Conservation (phyloP, 2,888 invertebrate genomes). For the Diarsia brunnea region DNA sequence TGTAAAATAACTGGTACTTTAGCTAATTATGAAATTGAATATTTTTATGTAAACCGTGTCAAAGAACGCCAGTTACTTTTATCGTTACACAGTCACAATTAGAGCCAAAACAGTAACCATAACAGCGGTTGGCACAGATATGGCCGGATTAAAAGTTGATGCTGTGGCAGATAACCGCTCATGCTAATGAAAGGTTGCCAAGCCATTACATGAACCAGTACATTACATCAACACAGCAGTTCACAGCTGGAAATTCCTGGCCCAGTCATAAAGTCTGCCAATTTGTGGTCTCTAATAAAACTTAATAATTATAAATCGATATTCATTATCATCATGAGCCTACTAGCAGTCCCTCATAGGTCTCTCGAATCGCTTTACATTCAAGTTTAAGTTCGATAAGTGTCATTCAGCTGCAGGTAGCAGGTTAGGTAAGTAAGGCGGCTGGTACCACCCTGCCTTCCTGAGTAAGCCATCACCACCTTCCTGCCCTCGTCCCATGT, state of each 20-base stretch:
- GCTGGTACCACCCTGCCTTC: background rate
- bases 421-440: too few species aligned
- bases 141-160: slow-evolving; percentile 52
- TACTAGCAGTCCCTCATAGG: background rate
- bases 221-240: slow-evolving; percentile 27
- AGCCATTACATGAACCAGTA: slow-evolving; percentile 26
- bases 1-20: background rate
- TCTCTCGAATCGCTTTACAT: background rate
- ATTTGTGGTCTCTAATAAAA: background rate
- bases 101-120: slow-evolving; percentile 49
- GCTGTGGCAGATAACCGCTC: slow-evolving; percentile 45
- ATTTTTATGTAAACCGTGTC: background rate
- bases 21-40: background rate
- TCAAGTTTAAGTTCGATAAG: background rate
- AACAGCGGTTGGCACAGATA: slow-evolving; percentile 51
- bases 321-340: background rate
- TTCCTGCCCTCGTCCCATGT: too few species aligned
- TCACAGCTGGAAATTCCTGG: background rate
- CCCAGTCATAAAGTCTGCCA: background rate
- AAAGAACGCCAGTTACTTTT: background rate
- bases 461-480: background rate
- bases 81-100: slow-evolving; percentile 25
- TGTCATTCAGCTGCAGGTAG: background rate
- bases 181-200: slow-evolving; percentile 50
- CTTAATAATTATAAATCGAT: background rate